Evolutionary conservation across 2,888 invertebrate species (phyloP), one percentile per base, ranked within the genome.

Genomic region (Epinotia bilunana): DNA sequence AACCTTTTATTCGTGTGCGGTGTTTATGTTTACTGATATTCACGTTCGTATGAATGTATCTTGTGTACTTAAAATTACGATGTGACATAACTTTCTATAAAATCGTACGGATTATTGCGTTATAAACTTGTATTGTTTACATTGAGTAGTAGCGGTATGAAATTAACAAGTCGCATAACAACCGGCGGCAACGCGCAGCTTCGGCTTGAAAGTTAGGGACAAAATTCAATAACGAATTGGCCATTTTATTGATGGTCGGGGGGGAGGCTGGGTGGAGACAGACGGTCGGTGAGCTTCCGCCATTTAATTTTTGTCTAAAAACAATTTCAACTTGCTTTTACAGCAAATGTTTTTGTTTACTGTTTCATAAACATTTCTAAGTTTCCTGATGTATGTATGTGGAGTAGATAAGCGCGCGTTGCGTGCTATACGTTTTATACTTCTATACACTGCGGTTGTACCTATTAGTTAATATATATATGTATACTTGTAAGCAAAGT

Each of bases 191-290:
- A 88, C 91, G 91, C 92, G 92, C 91, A 92, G 90, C 93, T 88
- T 90, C 90, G 83, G 83, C 86, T 83, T 86, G 86, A 88, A 90
- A 90, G 89, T 92, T 92, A 86, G 86, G 87, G 87, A 92, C 90
- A 92, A 93, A 94, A 93, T 93, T 92, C 94, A 92, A 93, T 93
- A 94, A 90, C 90, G 93, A 93, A 92, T 93, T 94, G 93, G 94
- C 94, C 94, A 94, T 94, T 94, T 94, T 94, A 94, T 94, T 93
- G 94, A 94, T 93, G 93, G 91, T 90, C 86, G 91, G 93, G 91
- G 87, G 93, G 91, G 90, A 91, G 91, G 90, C 87, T 92, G 93
- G 93, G 92, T 90, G 92, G 92, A 91, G 93, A 91, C 91, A 86
- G 86, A 88, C 84, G 83, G 83, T 87, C 84, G 88, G 90, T 90